A percentile compares a stretch with the other conserved stretches of the same genome.
Evolutionary conservation across 2,113 vertebrate genomes (phyloP).

Genomic region (Anguilla japonica): DNA sequence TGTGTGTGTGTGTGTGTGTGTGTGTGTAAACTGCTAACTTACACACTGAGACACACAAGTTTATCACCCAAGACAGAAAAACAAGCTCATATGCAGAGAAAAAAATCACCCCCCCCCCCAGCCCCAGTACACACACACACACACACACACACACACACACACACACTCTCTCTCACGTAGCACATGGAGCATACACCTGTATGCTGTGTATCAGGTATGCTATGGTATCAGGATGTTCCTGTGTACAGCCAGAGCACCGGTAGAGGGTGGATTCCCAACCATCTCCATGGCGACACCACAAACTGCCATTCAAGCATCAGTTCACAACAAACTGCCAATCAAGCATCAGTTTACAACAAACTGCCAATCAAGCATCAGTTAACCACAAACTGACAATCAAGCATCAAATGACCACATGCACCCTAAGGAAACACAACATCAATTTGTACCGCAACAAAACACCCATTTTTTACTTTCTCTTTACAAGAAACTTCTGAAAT

Average conservation of each 20-base stretch:
- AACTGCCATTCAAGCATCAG: neutral
- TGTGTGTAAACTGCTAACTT: neutral
- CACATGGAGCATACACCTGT: neutral
- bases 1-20: slow-evolving; percentile 2
- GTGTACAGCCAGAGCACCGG: neutral
- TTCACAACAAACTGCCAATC: too few relatives aligned
- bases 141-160: slow-evolving; percentile 4
- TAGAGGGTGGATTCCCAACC: neutral
- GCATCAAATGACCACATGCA: too few relatives aligned
- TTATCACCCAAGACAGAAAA: neutral
- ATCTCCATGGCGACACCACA: neutral
- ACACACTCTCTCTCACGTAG: too few relatives aligned
- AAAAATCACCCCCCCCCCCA: slow-evolving; percentile 38
- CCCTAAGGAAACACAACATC: too few relatives aligned
- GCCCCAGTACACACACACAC: neutral
- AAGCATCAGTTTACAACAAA: neutral
- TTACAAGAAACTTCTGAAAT: neutral
- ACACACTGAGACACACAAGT: slow-evolving; percentile 10
- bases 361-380: too few relatives aligned
- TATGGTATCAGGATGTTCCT: neutral
- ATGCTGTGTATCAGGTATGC: neutral
- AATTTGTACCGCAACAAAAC: too few relatives aligned
- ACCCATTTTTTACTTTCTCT: neutral
- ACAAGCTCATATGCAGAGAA: slow-evolving; percentile 35
- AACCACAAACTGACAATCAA: too few relatives aligned